Evolutionary conservation across 2,888 invertebrate genomes (phyloP), one percentile per base, ranked within the genome.

Genomic region (Drepana falcataria): DNA sequence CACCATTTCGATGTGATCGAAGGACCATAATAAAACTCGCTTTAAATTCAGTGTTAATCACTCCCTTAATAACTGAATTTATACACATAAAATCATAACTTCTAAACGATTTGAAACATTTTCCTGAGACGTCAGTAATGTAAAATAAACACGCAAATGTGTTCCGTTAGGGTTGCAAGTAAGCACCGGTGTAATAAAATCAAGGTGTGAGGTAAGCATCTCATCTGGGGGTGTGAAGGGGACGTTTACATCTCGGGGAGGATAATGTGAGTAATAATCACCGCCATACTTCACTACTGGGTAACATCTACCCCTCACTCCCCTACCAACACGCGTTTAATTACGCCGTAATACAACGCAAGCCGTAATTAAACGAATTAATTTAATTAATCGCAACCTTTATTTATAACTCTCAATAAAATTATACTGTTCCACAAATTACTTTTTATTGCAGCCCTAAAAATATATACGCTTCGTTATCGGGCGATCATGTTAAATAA

Each of bases 211-310:
- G 51, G 62, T 63, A 61, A 62, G 58, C 61, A 59, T 60, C 60
- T 58, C 55, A 49, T 52, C 52, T 59, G 55, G 64, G 73, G 69
- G 75, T 68, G 69, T 64, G 60, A 65, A 60, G 66, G 68, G 69
- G 69, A 69, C 64, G 63, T n/a, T n/a, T n/a, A n/a, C n/a, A n/a
- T n/a, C n/a, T 76, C 67, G 66, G 73, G 68, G 73, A 61, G 79
- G 80, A 78, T 83, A 86, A 87, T 85, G 83, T 78, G 78, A 78
- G 85, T 77, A 84, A 86, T 89, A 85, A 86, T 87, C 84, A 73
- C 79, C 71, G 69, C 73, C 83, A 86, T 87, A 79, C 72, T 75
- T 87, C 85, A 83, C 79, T 65, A 74, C 69, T 67, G 64, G 9
- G 44, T 79, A 77, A 78, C 77, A 76, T 77, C 71, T 75, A 63